A percentile compares a stretch with the other conserved stretches of the same genome.
Conservation (phyloP, 2,797 vertebrate genomes). For the Darevskia nairensis region DNA sequence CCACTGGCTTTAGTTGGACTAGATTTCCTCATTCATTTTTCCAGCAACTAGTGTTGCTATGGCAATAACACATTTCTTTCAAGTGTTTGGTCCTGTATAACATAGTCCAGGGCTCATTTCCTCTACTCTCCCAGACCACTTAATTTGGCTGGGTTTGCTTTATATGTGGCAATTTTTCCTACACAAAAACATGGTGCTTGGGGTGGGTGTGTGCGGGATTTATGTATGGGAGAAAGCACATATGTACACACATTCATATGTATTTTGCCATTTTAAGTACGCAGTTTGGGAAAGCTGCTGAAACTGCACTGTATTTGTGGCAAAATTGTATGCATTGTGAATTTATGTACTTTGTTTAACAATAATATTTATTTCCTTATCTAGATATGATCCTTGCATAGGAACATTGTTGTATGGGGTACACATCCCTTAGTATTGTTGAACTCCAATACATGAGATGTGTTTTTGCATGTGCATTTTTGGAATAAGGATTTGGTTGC, state of each 20-base stretch:
- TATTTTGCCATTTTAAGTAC: background rate
- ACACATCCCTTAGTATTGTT: constrained; percentile 16
- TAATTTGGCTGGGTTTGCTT: constrained; percentile 44
- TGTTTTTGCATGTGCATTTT: constrained; percentile 43
- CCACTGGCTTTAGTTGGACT: constrained; percentile 47
- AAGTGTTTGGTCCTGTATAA: constrained; percentile 60
- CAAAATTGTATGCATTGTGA: background rate
- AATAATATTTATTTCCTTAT: background rate
- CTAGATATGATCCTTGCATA: no score
- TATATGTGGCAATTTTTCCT: background rate
- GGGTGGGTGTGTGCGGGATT: no score
- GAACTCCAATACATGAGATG: constrained; percentile 40
- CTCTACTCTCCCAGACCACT: background rate
- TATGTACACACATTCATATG: background rate
- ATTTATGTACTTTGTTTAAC: background rate
- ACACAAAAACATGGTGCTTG: background rate
- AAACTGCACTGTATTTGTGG: background rate
- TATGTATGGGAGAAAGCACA: background rate
- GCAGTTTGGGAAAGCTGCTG: background rate
- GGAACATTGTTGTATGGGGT: background rate
- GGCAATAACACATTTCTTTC: constrained; percentile 58
- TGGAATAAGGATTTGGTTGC: constrained; percentile 13
- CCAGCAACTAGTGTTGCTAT: constrained; percentile 52
- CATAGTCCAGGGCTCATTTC: constrained; percentile 38
- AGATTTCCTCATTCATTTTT: constrained; percentile 54